These are phyloP conservation scores for Cephonodes hylas DNA, from an alignment of 2,888 invertebrate species.

Conservation along the genomic window DNA sequence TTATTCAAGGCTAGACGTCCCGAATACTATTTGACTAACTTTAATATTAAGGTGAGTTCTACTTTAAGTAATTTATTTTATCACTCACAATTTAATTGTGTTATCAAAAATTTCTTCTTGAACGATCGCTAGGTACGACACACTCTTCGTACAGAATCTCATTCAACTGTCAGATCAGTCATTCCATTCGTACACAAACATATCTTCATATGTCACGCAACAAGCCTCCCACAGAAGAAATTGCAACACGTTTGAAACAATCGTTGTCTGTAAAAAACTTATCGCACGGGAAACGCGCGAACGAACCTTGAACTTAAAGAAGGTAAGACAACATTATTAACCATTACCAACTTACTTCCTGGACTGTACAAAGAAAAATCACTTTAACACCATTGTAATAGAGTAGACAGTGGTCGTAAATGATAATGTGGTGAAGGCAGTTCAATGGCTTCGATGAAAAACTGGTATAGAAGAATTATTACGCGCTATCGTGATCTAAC, in stretches of 20 bases:
- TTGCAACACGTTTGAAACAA: not conserved
- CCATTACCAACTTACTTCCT: slow-evolving; percentile 10
- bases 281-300: not conserved
- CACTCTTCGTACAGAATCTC: too few species aligned
- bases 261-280: not conserved
- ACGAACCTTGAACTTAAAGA: slow-evolving; percentile 52
- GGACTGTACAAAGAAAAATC: slow-evolving; percentile 18
- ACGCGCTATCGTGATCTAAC: not conserved
- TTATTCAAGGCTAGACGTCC: too few species aligned
- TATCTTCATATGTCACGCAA: too few species aligned
- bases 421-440: not conserved
- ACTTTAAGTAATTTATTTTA: too few species aligned
- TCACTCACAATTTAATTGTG: too few species aligned
- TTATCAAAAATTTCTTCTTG: too few species aligned
- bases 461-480: slow-evolving; percentile 35
- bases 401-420: slow-evolving; percentile 18
- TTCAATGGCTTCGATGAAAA: slow-evolving; percentile 44
- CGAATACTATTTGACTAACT: too few species aligned
- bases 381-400: slow-evolving; percentile 7
- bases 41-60: too few species aligned
- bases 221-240: not conserved
- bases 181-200: too few species aligned
- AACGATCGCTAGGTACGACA: too few species aligned
- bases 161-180: too few species aligned
- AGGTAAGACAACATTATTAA: slow-evolving; percentile 31